These are phyloP conservation scores for Phytoseiulus persimilis DNA, from an alignment of 2,888 invertebrate genomes.

Conservation along the genomic window DNA sequence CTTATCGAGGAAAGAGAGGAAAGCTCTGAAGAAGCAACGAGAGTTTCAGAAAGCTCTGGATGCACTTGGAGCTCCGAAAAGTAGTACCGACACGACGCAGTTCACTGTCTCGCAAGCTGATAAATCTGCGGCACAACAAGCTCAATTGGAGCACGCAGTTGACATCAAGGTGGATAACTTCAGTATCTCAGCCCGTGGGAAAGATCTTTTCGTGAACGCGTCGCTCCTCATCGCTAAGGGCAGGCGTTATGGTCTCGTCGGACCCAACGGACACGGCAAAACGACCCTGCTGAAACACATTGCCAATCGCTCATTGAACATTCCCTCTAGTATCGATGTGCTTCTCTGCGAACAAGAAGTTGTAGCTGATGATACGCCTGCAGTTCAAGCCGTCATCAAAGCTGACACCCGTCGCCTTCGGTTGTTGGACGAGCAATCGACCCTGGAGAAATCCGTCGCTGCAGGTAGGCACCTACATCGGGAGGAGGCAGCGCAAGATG, in stretches of 20 bases:
- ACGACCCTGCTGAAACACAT: conserved; percentile 90
- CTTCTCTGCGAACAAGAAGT: conserved; percentile 95
- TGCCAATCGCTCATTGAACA: conserved; percentile 76
- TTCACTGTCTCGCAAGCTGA: conserved; percentile 83
- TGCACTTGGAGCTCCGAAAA: conserved; percentile 71
- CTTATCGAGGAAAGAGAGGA: conserved; percentile 36
- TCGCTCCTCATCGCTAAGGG: conserved; percentile 83
- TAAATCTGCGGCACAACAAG: conserved; percentile 60
- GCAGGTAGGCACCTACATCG: conserved; percentile 56
- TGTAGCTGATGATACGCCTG: conserved; percentile 81
- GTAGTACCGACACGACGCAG: conserved; percentile 81
- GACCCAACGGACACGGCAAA: conserved; percentile 97
- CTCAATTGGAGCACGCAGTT: conserved; percentile 78
- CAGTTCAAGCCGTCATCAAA: conserved; percentile 83
- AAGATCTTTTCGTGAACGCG: conserved; percentile 92
- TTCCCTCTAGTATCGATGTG: conserved; percentile 92
- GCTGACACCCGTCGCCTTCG: conserved; percentile 81
- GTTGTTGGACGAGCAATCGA: conserved; percentile 71
- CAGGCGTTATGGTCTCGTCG: conserved; percentile 90
- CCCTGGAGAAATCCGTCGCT: conserved; percentile 60
- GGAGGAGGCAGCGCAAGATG: conserved; percentile 57
- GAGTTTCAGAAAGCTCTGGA: conserved; percentile 83
- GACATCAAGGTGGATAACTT: conserved; percentile 95
- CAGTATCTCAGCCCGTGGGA: conserved; percentile 92
- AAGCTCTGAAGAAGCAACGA: conserved; percentile 42